Evolutionary conservation across 2,113 vertebrate genomes (phyloP).

Genomic region (Ophiodon elongatus): DNA sequence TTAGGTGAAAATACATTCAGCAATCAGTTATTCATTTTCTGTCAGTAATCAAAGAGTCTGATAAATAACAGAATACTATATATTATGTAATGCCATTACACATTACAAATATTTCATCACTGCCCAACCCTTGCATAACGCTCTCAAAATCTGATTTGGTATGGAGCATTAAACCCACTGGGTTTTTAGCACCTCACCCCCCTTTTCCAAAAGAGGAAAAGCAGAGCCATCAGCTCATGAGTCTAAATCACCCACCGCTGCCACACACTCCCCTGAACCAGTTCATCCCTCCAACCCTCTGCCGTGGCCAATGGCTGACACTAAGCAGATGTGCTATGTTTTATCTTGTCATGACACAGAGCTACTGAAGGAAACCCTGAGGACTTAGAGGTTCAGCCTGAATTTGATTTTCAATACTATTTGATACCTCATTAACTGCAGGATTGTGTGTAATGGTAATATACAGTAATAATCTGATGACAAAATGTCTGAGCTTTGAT

Average conservation of each 20-base stretch:
- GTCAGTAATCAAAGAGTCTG: background rate
- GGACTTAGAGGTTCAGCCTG: slow-evolving; percentile 45
- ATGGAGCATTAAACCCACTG: slow-evolving; percentile 18
- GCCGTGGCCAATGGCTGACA: slow-evolving; percentile 68
- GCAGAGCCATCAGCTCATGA: slow-evolving; percentile 73
- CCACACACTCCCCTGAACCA: slow-evolving; percentile 68
- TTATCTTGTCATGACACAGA: slow-evolving; percentile 78
- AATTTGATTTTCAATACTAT: slow-evolving; percentile 51
- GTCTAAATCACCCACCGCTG: slow-evolving; percentile 76
- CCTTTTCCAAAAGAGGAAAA: slow-evolving; percentile 64
- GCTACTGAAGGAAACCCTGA: slow-evolving; percentile 74
- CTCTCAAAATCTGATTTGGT: background rate
- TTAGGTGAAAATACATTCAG: background rate
- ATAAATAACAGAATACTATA: background rate
- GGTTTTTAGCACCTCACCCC: slow-evolving; percentile 6
- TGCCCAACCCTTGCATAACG: background rate
- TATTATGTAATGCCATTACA: background rate
- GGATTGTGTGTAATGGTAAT: slow-evolving; percentile 35
- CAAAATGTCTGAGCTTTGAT: slow-evolving; percentile 49
- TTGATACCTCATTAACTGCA: slow-evolving; percentile 49
- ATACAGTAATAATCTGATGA: slow-evolving; percentile 45
- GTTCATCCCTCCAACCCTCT: slow-evolving; percentile 61
- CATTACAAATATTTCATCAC: background rate
- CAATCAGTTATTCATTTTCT: background rate
- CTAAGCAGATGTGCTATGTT: slow-evolving; percentile 78